A percentile compares a stretch with the other conserved stretches of the same genome.
Evolutionary conservation across 2,888 invertebrate species (phyloP).

Genomic region (Ophonus ardosiacus): DNA sequence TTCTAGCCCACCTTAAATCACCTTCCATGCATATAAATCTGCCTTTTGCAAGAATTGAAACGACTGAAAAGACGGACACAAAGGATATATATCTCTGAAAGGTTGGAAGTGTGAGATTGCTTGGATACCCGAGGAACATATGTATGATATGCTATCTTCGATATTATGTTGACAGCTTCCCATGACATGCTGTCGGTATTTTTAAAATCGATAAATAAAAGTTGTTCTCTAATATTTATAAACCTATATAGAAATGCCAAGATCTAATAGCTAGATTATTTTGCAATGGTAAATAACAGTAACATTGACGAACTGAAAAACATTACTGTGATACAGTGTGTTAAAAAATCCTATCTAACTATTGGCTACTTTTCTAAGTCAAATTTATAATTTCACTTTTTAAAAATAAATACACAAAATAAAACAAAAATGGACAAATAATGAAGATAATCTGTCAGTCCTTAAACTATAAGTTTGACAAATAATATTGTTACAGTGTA

Average conservation of each 20-base stretch:
- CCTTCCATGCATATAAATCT: conserved; percentile 37
- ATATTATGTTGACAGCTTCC: conserved; percentile 16
- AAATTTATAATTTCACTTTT: too few species aligned
- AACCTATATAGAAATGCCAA: neutral
- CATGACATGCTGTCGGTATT: neutral
- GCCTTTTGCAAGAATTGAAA: conserved; percentile 38
- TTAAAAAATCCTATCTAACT: too few species aligned
- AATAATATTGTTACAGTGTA: too few species aligned
- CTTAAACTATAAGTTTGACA: too few species aligned
- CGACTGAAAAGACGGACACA: conserved; percentile 3
- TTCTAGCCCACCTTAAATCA: conserved; percentile 20
- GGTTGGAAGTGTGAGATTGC: conserved; percentile 30
- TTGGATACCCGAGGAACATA: conserved; percentile 14
- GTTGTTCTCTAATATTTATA: neutral
- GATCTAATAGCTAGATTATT: too few species aligned
- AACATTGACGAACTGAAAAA: too few species aligned
- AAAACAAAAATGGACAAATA: too few species aligned
- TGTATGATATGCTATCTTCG: conserved; percentile 29
- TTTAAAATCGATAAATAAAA: conserved; percentile 28
- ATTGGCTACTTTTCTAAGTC: too few species aligned
- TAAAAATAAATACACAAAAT: too few species aligned
- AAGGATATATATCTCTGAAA: conserved; percentile 7
- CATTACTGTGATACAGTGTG: too few species aligned
- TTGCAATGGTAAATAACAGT: too few species aligned
- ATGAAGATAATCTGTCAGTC: too few species aligned